A percentile compares a stretch with the other conserved stretches of the same genome.
phyloP scores from a whole-genome alignment of 2,797 vertebrate species.

The Monodelphis domestica region DNA sequence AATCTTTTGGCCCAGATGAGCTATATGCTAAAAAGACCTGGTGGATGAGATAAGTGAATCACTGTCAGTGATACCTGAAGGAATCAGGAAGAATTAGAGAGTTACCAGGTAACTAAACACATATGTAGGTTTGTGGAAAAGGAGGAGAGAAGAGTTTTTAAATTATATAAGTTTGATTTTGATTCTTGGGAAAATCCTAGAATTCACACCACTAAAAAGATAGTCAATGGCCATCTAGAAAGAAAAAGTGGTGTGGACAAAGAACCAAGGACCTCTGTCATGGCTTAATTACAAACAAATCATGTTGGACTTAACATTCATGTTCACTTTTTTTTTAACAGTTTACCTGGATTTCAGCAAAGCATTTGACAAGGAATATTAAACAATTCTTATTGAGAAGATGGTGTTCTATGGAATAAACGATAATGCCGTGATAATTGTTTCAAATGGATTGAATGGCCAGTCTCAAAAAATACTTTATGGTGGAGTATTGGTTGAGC shows the following conservation, averaged over 20 bases:
- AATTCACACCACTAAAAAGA: not conserved
- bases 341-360: not conserved
- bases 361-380: not conserved
- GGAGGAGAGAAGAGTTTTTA: too few species aligned
- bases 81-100: too few species aligned
- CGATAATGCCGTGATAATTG: not conserved
- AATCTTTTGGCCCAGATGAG: too few species aligned
- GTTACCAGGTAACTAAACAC: too few species aligned
- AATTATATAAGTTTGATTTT: too few species aligned
- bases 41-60: too few species aligned
- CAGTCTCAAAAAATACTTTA: not conserved
- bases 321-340: not conserved
- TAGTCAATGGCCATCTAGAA: not conserved
- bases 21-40: too few species aligned
- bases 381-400: not conserved
- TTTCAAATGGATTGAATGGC: not conserved
- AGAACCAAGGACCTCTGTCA: not conserved
- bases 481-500: not conserved
- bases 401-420: not conserved
- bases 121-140: too few species aligned
- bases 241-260: not conserved
- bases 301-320: not conserved
- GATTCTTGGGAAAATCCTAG: not conserved
- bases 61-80: too few species aligned
- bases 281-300: not conserved